Percentiles rank a stretch among this genome's conserved stretches.
These are phyloP conservation scores for Drosophila watanabei DNA, from an alignment of 1,140 invertebrate species.

Conservation along the genomic window DNA sequence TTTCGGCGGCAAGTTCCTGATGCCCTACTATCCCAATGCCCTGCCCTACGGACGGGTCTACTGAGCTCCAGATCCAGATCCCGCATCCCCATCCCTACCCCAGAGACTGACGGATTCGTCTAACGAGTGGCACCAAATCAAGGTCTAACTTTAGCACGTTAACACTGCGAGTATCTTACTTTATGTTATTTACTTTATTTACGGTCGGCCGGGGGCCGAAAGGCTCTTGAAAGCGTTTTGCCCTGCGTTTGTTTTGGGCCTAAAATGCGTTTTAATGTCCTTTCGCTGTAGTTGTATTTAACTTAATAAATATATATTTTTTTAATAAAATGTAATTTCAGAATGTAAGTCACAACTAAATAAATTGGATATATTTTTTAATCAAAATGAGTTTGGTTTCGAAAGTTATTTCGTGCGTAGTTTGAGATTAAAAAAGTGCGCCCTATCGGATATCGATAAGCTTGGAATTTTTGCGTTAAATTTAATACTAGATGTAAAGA, in stretches of 20 bases:
- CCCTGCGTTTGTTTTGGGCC: neutral
- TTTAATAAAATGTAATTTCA: slow-evolving; percentile 7
- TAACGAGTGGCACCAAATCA: slow-evolving; percentile 76
- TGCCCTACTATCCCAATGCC: slow-evolving; percentile 81
- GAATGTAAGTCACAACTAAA: slow-evolving; percentile 6
- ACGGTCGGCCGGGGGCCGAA: slow-evolving; percentile 35
- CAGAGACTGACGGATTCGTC: slow-evolving; percentile 78
- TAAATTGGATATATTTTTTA: neutral
- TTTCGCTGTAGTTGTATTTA: slow-evolving; percentile 48
- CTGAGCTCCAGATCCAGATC: slow-evolving; percentile 29
- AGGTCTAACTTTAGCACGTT: slow-evolving; percentile 48
- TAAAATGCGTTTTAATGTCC: slow-evolving; percentile 70
- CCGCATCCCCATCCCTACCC: slow-evolving; percentile 7
- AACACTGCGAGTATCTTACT: slow-evolving; percentile 19
- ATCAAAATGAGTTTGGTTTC: neutral
- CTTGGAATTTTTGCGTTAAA: neutral
- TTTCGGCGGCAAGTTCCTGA: slow-evolving; percentile 81
- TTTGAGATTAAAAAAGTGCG: neutral
- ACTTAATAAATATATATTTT: neutral
- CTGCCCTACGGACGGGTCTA: slow-evolving; percentile 84
- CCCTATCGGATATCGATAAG: neutral
- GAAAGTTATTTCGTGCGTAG: neutral
- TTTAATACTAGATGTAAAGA: neutral
- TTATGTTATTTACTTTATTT: slow-evolving; percentile 7
- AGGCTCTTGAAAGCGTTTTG: slow-evolving; percentile 69